These are phyloP conservation scores for Drosophila ficusphila DNA, from an alignment of 1,140 invertebrate species.

Conservation along the genomic window DNA sequence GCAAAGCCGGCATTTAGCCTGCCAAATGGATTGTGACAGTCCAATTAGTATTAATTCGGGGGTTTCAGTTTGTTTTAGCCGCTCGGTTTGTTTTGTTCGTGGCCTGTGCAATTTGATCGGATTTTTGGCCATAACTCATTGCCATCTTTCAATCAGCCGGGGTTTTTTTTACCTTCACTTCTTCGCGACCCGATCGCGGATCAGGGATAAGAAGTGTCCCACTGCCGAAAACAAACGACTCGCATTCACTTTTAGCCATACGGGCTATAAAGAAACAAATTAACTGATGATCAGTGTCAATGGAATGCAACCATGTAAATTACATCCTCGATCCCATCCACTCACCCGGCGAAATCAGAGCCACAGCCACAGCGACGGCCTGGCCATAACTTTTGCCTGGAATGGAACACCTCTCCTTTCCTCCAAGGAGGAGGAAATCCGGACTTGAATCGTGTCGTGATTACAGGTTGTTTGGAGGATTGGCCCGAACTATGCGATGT, in stretches of 20 bases:
- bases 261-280: constrained; percentile 78
- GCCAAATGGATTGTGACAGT: constrained; percentile 68
- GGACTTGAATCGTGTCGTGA: constrained; percentile 70
- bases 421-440: too few relatives aligned
- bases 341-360: constrained; percentile 50
- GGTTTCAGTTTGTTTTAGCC: constrained; percentile 29
- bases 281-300: constrained; percentile 83
- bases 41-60: constrained; percentile 61
- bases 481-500: constrained; percentile 69
- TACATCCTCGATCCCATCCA: constrained; percentile 20
- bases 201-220: constrained; percentile 79
- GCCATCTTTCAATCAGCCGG: constrained; percentile 45
- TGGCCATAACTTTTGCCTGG: constrained; percentile 37
- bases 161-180: constrained; percentile 37
- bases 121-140: constrained; percentile 41
- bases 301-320: constrained; percentile 83
- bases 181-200: constrained; percentile 28
- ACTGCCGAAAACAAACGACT: constrained; percentile 79
- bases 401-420: constrained; percentile 1
- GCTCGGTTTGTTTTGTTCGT: not conserved
- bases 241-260: constrained; percentile 74
- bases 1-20: constrained; percentile 28
- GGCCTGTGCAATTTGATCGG: constrained; percentile 18
- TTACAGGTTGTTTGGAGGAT: constrained; percentile 76
- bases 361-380: constrained; percentile 13